Base-by-base conservation (phyloP, 2,888 invertebrate genomes). In the Antheraea assamensis region DNA sequence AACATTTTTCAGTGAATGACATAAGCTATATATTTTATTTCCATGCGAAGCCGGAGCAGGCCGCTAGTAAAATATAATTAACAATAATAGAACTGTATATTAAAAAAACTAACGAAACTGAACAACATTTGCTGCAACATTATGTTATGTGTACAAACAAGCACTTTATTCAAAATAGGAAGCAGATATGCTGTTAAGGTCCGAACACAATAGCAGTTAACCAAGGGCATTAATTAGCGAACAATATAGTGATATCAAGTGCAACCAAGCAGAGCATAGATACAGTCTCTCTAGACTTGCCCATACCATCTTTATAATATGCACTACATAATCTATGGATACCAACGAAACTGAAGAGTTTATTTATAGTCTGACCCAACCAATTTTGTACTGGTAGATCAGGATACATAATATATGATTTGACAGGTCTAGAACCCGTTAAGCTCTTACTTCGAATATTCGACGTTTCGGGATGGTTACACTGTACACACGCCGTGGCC, bases 211-310 rank as follows among this genome's bases (percentile, higher is more conserved):
- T 55, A 71, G 74, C 68, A 24, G 27, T 66, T 68, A 71, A 58
- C 71, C 42, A 49, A 3, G 8, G 64, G 27, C 74, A 30, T 35
- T 79, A 75, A 80, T 79, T 79, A 78, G 78, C 76, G 70, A 75
- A 78, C 79, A 82, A 82, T 82, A 68, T 80, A 78, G 77, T 74
- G 82, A 84, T 83, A 84, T 79, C 75, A 76, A 74, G 79, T 76
- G 79, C 82, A 81, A 71, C 77, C 76, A 77, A 84, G 79, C 81
- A 82, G 75, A 77, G 79, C 71, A 72, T 75, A 78, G 83, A 84
- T 84, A 83, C 82, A 76, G 81, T 79, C 83, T 83, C 82, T 83
- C 83, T 84, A 82, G 78, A 66, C 74, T 75, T 13, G 17, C 4
- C 5, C 64, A 66, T 66, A 66, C 27, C 17, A 17, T 7, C 31